phyloP scores from a whole-genome alignment of 2,888 invertebrate genomes.

The Caenorhabditis sp. region DNA sequence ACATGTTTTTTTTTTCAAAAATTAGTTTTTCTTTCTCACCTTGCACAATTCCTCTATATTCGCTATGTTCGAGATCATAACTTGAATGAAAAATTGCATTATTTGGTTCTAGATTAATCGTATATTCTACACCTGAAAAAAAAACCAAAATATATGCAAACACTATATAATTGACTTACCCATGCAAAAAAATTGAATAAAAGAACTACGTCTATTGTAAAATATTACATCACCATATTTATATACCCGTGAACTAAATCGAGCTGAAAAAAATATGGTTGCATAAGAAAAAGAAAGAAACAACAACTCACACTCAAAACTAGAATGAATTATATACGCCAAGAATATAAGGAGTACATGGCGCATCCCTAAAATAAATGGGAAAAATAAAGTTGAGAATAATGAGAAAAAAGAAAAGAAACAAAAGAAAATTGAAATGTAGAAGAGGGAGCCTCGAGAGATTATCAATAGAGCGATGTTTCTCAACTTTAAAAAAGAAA shows the following conservation, averaged over 20 bases:
- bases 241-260: conserved; percentile 30
- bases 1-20: not conserved
- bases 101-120: conserved; percentile 27
- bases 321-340: not conserved
- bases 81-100: conserved; percentile 21
- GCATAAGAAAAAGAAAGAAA: not conserved
- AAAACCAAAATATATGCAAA: not conserved
- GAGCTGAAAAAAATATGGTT: conserved; percentile 11
- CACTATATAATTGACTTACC: not conserved
- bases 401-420: not conserved
- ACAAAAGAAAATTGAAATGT: not conserved
- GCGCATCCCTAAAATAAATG: not conserved
- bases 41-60: conserved; percentile 23
- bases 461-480: not conserved
- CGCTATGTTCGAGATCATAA: conserved; percentile 22
- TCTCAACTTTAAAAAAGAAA: not conserved
- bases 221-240: conserved; percentile 26
- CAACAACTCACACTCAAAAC: not conserved
- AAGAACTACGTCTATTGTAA: not conserved
- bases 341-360: not conserved
- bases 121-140: conserved; percentile 23
- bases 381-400: not conserved
- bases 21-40: not conserved
- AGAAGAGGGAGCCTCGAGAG: not conserved
- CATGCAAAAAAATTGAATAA: not conserved